Base-by-base conservation (phyloP, 2,113 vertebrate species). In the Vulpes vulpes region DNA sequence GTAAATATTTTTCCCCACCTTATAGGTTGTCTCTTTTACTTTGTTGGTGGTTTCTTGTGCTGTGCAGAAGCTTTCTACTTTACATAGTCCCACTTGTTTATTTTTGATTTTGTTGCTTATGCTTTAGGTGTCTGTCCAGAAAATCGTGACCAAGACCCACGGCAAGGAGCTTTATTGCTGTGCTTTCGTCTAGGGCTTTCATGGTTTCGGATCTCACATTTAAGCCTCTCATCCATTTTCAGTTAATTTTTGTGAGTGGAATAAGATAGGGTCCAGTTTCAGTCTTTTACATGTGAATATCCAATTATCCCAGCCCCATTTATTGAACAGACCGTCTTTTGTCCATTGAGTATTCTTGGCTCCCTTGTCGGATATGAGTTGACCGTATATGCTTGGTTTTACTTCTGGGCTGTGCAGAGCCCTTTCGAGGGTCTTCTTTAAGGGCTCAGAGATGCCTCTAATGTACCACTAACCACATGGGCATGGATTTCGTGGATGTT, bases 381-480 rank as follows among this genome's bases (percentile, higher is more conserved):
- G 76, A 55, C 30, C 4, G 5, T 55, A 55, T 20, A 79, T 20
- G 30, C 51, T 55, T 55, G 30, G 51, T 16, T 55, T n/a, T 79
- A 55, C 55, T 79, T 79, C 76, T n/a, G 51, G 30, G 30, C 10
- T 79, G 9, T 49, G 53, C 53, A 16, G 65, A 23, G 14, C 69
- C 30, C 92, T 59, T 67, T n/a, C 16, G 9, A 25, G 57, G 49
- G 19, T 10, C 27, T 12, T 91, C 23, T 86, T 87, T 81, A 25
- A 76, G 64, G 76, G 30, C 16, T 25, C 86, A n/a, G 30, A 30
- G 60, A 12, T 51, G 27, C 8, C 32, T 15, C 57, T n/a, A 59
- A 5, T 2, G 4, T 25, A 23, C 17, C 4, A 4, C 30, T 35
- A 73, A 35, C 9, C 23, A 19, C 1, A 2, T 4, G 14, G 23